Evolutionary conservation across 2,113 vertebrate genomes (phyloP).

Genomic region (Gymnobelideus leadbeateri): DNA sequence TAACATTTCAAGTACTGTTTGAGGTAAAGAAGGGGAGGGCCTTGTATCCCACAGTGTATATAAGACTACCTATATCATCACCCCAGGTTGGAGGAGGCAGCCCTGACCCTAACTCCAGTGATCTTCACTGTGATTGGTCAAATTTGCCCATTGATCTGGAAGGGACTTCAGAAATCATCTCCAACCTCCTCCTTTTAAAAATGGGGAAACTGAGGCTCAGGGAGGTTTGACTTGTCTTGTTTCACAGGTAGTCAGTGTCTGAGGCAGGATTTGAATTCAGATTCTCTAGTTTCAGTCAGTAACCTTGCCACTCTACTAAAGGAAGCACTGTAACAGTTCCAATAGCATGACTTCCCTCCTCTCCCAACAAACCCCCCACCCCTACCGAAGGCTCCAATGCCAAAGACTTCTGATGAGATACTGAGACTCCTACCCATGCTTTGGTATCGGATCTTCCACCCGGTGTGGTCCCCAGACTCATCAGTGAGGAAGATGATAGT

Average conservation of each 20-base stretch:
- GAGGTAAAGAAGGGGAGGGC: background rate
- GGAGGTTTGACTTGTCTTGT: background rate
- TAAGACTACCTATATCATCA: background rate
- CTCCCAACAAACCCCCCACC: background rate
- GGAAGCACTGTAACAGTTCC: background rate
- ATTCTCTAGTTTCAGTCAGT: background rate
- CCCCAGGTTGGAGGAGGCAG: background rate
- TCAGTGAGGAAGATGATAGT: constrained; percentile 84
- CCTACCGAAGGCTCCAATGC: too few species aligned
- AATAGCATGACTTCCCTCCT: background rate
- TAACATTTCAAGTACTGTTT: background rate
- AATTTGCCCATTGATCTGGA: background rate
- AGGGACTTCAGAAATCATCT: background rate
- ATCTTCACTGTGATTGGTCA: background rate
- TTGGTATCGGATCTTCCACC: constrained; percentile 88
- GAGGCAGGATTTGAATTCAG: background rate
- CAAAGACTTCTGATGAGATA: background rate
- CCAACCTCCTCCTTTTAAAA: background rate
- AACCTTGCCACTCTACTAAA: background rate
- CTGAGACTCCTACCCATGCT: constrained; percentile 75
- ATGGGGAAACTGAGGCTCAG: background rate
- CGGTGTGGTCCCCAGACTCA: constrained; percentile 84
- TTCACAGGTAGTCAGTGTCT: too few species aligned
- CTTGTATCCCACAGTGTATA: background rate
- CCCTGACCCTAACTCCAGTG: background rate